A percentile compares a stretch with the other conserved stretches of the same genome.
Conservation (phyloP, 2,797 vertebrate species). For the Apogon hyalosoma region DNA sequence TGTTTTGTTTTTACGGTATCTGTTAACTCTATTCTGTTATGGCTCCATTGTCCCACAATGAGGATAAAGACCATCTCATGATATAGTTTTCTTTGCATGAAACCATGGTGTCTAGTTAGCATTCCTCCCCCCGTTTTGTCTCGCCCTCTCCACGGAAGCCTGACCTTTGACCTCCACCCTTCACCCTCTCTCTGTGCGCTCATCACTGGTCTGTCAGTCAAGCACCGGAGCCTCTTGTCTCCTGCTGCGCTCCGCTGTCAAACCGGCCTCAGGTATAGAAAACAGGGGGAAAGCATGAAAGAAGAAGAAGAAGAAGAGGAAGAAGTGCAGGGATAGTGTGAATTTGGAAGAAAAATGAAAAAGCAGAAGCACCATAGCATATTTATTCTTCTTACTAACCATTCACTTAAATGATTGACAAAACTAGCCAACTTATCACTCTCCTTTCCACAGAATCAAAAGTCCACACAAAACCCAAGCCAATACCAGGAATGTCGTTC, state of each 20-base stretch:
- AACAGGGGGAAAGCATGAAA: constrained; percentile 29
- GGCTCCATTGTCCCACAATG: neutral
- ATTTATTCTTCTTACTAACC: no score
- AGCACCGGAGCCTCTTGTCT: constrained; percentile 64
- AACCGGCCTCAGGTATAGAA: constrained; percentile 59
- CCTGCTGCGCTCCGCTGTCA: constrained; percentile 66
- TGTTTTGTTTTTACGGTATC: neutral
- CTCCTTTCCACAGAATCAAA: neutral
- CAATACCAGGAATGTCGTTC: constrained; percentile 41
- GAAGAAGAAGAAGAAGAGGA: no score
- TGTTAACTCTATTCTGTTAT: neutral
- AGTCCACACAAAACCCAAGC: constrained; percentile 13
- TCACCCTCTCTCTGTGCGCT: constrained; percentile 66
- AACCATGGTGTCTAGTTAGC: constrained; percentile 64
- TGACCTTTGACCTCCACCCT: constrained; percentile 77
- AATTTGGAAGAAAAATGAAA: constrained; percentile 8
- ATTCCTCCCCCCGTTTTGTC: constrained; percentile 25
- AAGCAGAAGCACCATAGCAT: neutral
- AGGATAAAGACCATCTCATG: constrained; percentile 3
- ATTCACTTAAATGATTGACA: no score
- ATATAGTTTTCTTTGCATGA: constrained; percentile 5
- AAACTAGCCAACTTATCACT: no score
- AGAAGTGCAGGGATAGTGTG: constrained; percentile 23
- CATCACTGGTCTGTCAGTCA: constrained; percentile 78
- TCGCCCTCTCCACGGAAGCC: constrained; percentile 56